Percentiles rank a stretch among this genome's conserved stretches.
Conservation (phyloP, 1,140 invertebrate genomes). For the Ditylenchus dipsaci region DNA sequence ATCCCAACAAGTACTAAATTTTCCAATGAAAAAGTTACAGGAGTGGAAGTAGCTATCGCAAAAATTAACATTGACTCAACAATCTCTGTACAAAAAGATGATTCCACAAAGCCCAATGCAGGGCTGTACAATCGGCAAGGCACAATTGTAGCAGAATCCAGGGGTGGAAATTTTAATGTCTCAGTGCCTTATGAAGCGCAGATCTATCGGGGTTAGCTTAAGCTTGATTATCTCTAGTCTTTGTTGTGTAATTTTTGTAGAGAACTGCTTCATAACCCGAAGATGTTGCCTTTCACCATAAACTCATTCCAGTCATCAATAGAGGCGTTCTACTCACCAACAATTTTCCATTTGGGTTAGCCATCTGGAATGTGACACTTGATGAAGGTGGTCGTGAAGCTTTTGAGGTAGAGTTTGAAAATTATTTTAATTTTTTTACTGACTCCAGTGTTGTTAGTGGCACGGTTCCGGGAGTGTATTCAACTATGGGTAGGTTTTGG, state of each 20-base stretch:
- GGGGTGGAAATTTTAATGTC: constrained; percentile 47
- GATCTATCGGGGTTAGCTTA: constrained; percentile 27
- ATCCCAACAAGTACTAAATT: background rate
- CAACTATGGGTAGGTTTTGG: too few relatives aligned
- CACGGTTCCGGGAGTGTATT: too few relatives aligned
- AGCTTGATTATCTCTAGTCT: too few relatives aligned
- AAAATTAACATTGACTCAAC: constrained; percentile 35
- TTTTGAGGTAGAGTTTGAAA: constrained; percentile 23
- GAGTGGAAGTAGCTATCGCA: constrained; percentile 26
- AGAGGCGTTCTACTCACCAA: constrained; percentile 36
- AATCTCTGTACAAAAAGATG: constrained; percentile 11
- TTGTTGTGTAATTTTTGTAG: too few relatives aligned
- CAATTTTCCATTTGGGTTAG: constrained; percentile 37
- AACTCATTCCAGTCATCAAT: constrained; percentile 16
- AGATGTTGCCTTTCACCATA: constrained; percentile 39
- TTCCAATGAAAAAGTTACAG: constrained; percentile 14
- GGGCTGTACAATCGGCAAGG: constrained; percentile 13
- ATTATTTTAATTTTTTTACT: too few relatives aligned
- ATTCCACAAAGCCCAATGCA: background rate
- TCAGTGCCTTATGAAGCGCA: constrained; percentile 36
- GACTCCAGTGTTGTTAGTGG: too few relatives aligned
- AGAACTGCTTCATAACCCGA: constrained; percentile 32
- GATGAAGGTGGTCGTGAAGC: constrained; percentile 15
- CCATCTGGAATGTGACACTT: constrained; percentile 37
- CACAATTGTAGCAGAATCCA: constrained; percentile 46